Evolutionary conservation across 2,113 vertebrate genomes (phyloP), one percentile per base, ranked within the genome.

Genomic region (Polypterus bichir): DNA sequence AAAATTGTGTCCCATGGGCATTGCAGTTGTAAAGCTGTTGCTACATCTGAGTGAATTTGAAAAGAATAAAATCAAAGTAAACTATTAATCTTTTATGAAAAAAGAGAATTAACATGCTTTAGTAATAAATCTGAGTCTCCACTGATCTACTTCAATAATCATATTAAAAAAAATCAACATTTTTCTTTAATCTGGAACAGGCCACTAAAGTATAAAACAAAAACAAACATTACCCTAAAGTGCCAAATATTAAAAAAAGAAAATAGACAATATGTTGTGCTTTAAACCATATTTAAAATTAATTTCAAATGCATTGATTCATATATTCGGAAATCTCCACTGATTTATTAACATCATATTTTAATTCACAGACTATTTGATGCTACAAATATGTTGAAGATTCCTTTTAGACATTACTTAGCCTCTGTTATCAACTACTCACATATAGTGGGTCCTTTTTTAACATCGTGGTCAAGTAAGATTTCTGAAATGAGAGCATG

Each of bases 31-130:
- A 49, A 65, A 65, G 64, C 59, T 51, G 59, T 65, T 61, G 54
- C 64, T 57, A 61, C 59, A 48, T 57, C 54, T 61, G 64, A 57
- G 48, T 57, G 59, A 61, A 57, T 65, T 47, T 61, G 59, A 65
- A 65, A 56, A 61, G 59, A 61, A 49, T 49, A 49, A 59, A 64
- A 60, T 53, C 63, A 54, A 54, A 53, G 64, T 46, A 44, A 65
- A 48, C 44, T 49, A 61, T 65, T 57, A 48, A 61, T 65, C 54
- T 60, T 60, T 62, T n/a, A 5, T 57, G 54, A 52, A 53, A 54
- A 51, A 48, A 55, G 59, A 27, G 58, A 5, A 58, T 57, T 56
- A 63, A 44, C 54, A 60, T 52, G 47, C 48, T 9, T n/a, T 57
- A 48, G 47, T 61, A 49, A 65, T 57, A 54, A 65, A 57, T 61